phyloP scores from a whole-genome alignment of 2,113 vertebrate genomes.

The Hyla sarda region DNA sequence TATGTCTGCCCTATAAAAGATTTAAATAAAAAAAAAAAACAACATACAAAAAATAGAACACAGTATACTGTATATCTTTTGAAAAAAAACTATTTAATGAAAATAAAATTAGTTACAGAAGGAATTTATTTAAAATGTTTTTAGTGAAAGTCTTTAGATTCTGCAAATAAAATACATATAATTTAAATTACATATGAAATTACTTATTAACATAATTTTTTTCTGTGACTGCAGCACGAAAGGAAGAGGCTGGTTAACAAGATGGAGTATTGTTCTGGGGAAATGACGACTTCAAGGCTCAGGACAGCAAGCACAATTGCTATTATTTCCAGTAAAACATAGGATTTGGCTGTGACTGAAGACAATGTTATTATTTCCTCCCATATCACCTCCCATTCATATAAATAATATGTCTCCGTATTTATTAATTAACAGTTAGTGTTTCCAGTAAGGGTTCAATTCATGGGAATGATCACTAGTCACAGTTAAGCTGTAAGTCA shows the following conservation, averaged over 20 bases:
- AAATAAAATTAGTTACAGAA: neutral
- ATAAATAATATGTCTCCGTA: neutral
- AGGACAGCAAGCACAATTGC: neutral
- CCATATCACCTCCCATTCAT: neutral
- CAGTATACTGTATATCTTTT: too few species aligned
- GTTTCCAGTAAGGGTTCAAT: constrained; percentile 20
- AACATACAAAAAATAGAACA: too few species aligned
- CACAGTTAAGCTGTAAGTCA: neutral
- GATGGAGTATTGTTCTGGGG: constrained; percentile 14
- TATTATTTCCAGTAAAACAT: constrained; percentile 2
- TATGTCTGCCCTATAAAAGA: too few species aligned
- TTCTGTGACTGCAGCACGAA: neutral
- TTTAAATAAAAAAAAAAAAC: too few species aligned
- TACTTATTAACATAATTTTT: neutral
- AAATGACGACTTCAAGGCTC: neutral
- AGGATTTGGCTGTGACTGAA: neutral
- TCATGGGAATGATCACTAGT: constrained; percentile 3
- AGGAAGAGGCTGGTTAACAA: neutral
- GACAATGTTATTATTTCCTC: neutral
- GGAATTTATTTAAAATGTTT: neutral
- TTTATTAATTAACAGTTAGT: constrained; percentile 37
- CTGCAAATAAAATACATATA: neutral
- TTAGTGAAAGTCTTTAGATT: neutral
- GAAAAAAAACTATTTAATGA: neutral
- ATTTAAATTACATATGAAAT: neutral